Percentiles rank a stretch among this genome's conserved stretches.
Conservation (phyloP, 2,113 vertebrate species). For the Hemiscyllium ocellatum region DNA sequence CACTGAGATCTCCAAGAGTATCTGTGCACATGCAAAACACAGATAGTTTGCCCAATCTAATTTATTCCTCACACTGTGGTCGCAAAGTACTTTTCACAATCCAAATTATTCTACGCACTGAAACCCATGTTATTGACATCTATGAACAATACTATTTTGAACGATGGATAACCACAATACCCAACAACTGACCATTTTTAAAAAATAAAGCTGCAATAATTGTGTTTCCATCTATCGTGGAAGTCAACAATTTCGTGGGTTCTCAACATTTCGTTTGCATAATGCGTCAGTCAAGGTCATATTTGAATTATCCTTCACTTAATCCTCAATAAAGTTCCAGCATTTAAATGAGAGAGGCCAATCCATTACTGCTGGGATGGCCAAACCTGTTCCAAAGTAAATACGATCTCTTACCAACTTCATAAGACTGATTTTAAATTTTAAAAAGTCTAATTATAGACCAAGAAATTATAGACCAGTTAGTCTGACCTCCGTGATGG, state of each 20-base stretch:
- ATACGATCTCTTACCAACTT: neutral
- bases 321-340: neutral
- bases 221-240: neutral
- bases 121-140: neutral
- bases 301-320: neutral
- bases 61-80: neutral
- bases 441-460: neutral
- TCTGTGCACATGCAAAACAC: neutral
- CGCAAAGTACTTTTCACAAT: neutral
- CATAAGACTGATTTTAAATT: neutral
- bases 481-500: too few species aligned
- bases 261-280: neutral
- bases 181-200: neutral
- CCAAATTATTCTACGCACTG: neutral
- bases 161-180: neutral
- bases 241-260: neutral
- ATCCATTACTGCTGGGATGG: neutral
- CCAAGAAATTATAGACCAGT: too few species aligned
- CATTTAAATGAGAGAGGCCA: neutral
- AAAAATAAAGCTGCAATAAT: neutral
- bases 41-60: neutral
- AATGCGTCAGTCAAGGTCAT: neutral
- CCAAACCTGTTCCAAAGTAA: neutral
- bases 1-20: too few species aligned
- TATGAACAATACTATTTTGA: neutral